Evolutionary conservation across 2,113 vertebrate genomes (phyloP).

Genomic region (Albula glossodonta): DNA sequence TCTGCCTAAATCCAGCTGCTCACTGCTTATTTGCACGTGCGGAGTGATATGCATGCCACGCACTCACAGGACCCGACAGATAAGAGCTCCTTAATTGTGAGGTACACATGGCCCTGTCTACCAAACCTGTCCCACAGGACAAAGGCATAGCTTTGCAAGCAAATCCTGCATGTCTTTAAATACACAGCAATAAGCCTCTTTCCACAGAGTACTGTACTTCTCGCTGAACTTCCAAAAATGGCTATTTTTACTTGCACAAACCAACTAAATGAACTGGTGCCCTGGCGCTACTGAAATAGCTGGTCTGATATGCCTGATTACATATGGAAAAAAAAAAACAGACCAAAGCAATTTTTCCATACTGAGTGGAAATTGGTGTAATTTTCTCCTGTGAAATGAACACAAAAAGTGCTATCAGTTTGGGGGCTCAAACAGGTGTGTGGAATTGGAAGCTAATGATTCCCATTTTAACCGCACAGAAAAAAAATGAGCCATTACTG

Average conservation of each 20-base stretch:
- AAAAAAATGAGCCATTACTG: slow-evolving; percentile 11
- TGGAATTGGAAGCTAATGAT: slow-evolving; percentile 33
- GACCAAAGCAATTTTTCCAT: slow-evolving; percentile 9
- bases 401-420: slow-evolving; percentile 40
- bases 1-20: background rate
- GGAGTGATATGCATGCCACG: background rate
- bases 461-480: slow-evolving; percentile 26
- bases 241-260: background rate
- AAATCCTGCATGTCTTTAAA: background rate
- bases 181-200: background rate
- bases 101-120: background rate
- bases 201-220: background rate
- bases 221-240: background rate
- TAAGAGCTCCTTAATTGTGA: slow-evolving; percentile 5
- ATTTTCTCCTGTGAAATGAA: slow-evolving; percentile 40
- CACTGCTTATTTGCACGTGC: slow-evolving; percentile 12
- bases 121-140: background rate
- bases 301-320: slow-evolving; percentile 8
- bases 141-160: background rate
- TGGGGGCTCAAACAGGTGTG: slow-evolving; percentile 34
- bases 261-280: background rate
- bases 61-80: background rate
- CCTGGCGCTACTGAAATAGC: slow-evolving; percentile 16
- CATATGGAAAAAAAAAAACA: slow-evolving; percentile 21
- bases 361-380: slow-evolving; percentile 33